phyloP scores from a whole-genome alignment of 2,113 vertebrate species.

The Tragelaphus buxtoni region DNA sequence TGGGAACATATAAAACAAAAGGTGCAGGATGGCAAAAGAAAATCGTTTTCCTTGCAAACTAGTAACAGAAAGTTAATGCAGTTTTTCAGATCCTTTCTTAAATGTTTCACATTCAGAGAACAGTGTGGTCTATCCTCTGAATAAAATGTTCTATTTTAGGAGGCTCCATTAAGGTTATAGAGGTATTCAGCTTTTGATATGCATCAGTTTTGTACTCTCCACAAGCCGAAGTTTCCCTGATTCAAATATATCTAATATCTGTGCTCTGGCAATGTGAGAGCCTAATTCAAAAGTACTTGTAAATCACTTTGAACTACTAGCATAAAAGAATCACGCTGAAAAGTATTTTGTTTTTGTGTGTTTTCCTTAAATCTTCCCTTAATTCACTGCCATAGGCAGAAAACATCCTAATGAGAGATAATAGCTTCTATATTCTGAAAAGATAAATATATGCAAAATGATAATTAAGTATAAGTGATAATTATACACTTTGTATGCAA shows the following conservation, averaged over 20 bases:
- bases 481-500: constrained; percentile 30
- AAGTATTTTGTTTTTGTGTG: not conserved
- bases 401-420: not conserved
- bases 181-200: not conserved
- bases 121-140: not conserved
- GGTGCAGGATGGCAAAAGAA: not conserved
- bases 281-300: not conserved
- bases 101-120: not conserved
- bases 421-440: constrained; percentile 13
- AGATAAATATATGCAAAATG: not conserved
- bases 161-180: not conserved
- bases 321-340: not conserved
- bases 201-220: not conserved
- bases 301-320: not conserved
- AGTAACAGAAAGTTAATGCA: not conserved
- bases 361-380: constrained; percentile 24
- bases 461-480: constrained; percentile 51
- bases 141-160: not conserved
- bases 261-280: not conserved
- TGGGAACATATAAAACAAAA: not conserved
- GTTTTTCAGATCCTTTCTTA: not conserved
- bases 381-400: not conserved
- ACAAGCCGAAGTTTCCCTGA: not conserved
- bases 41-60: not conserved
- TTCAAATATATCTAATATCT: not conserved